Base-by-base conservation (phyloP, 2,797 vertebrate species). In the Harpia harpyja region DNA sequence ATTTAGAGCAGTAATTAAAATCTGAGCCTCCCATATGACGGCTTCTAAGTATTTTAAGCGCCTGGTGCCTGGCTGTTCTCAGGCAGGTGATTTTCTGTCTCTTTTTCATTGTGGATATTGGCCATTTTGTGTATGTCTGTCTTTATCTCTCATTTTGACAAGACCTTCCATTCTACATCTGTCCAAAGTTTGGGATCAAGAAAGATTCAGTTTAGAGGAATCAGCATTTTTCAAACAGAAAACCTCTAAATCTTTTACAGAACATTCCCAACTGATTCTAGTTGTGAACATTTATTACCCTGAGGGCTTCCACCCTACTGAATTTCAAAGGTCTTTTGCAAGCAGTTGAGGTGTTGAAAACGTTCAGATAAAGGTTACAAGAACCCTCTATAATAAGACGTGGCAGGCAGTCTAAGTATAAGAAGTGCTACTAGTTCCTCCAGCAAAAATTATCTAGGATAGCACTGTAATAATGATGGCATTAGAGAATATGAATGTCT, bases 291-390 rank as follows among this genome's bases (percentile, higher is more conserved):
- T 92, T 92, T 73, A 93, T 85, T 94, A 92, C 77, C 94, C 86
- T 64, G 74, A 93, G 69, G 90, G 51, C 83, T 93, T 94, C 74
- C 67, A 93, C 63, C 74, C 60, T 79, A 82, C 43, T 89, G 77
- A 93, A 93, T 88, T 97, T 95, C 69, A 79, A 94, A 96, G 79
- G 80, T 56, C 92, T 90, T 85, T 86, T 85, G 51, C 48, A 79
- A 95, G 85, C 28, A 93, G 43, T 56, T 73, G 80, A 94, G 88
- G 79, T 96, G 85, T 82, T 92, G 59, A 92, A 95, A 94, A 83
- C 6, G 7, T 84, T 95, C 56, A 89, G 78, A 88, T 85, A 96
- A 97, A 95, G 93, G 96, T 95, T 95, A 93, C 61, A 79, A 87
- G 94, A 90, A 70, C 80, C 67, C 41, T 90, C 70, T 60, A 48